These are phyloP conservation scores for Tetramorium simillimum DNA, from an alignment of 1,140 invertebrate species.

Conservation along the genomic window DNA sequence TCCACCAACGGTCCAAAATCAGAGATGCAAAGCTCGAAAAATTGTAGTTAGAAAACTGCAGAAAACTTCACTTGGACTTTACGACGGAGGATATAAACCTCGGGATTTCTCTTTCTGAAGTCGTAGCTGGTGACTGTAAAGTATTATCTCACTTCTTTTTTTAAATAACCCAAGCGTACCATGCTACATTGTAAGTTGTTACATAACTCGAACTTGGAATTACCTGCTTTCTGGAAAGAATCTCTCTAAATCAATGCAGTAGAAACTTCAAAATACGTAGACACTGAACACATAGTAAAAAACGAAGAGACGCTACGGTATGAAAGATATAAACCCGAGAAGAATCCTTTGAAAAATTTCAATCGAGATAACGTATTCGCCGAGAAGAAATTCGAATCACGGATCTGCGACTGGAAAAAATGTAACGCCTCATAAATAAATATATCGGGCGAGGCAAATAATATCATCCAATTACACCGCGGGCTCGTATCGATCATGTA, in stretches of 20 bases:
- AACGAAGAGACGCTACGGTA: background rate
- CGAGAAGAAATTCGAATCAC: slow-evolving; percentile 9
- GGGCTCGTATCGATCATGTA: slow-evolving; percentile 42
- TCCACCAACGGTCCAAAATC: background rate
- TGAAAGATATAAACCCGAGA: background rate
- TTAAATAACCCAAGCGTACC: slow-evolving; percentile 34
- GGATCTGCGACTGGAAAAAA: background rate
- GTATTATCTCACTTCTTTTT: slow-evolving; percentile 41
- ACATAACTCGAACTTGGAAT: slow-evolving; percentile 44
- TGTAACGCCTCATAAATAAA: slow-evolving; percentile 40
- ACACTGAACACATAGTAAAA: background rate
- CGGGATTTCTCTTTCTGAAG: slow-evolving; percentile 22
- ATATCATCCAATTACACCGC: slow-evolving; percentile 56
- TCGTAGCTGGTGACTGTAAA: slow-evolving; percentile 11
- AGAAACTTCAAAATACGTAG: slow-evolving; percentile 9
- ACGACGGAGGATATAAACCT: slow-evolving; percentile 31
- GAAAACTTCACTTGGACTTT: slow-evolving; percentile 32
- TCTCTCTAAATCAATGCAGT: background rate
- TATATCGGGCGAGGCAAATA: slow-evolving; percentile 47
- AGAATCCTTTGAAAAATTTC: slow-evolving; percentile 8
- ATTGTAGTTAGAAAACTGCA: background rate
- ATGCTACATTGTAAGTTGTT: slow-evolving; percentile 18
- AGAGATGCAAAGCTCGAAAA: slow-evolving; percentile 47
- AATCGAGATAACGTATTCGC: slow-evolving; percentile 24
- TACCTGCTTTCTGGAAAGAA: background rate